A percentile compares a stretch with the other conserved stretches of the same genome.
Conservation (phyloP, 1,140 invertebrate species). For the Oncopodura yosiiana region DNA sequence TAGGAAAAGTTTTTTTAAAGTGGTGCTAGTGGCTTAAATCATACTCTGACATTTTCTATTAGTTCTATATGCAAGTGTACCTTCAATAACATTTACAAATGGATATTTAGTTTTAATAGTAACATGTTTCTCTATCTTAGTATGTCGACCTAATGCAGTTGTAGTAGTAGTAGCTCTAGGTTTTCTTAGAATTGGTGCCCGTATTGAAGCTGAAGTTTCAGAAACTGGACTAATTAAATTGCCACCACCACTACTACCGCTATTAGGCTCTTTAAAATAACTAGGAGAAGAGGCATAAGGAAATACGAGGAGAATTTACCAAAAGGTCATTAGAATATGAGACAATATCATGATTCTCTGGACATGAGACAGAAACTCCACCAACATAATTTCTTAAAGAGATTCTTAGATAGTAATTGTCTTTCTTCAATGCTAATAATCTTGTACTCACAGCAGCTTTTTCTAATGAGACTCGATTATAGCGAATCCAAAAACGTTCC, state of each 20-base stretch:
- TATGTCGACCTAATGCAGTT: too few relatives aligned
- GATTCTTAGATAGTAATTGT: slow-evolving; percentile 20
- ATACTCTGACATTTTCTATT: too few relatives aligned
- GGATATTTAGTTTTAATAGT: too few relatives aligned
- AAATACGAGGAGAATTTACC: slow-evolving; percentile 11
- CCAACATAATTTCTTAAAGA: slow-evolving; percentile 28
- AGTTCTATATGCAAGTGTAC: too few relatives aligned
- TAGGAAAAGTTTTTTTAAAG: too few relatives aligned
- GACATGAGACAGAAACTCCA: slow-evolving; percentile 30
- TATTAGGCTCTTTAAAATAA: too few relatives aligned
- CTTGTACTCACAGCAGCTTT: neutral
- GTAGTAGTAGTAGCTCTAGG: too few relatives aligned
- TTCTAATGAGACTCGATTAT: slow-evolving; percentile 24
- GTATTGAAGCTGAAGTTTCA: too few relatives aligned
- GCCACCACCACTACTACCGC: neutral
- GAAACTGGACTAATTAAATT: neutral
- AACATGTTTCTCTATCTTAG: too few relatives aligned
- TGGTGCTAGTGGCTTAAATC: too few relatives aligned
- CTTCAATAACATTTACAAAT: too few relatives aligned
- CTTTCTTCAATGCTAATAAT: slow-evolving; percentile 1
- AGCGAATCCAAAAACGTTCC: slow-evolving; percentile 31
- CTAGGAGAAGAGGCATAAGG: neutral
- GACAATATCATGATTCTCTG: slow-evolving; percentile 5
- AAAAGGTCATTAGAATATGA: slow-evolving; percentile 1
- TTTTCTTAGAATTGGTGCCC: too few relatives aligned